Conservation (phyloP, 2,888 invertebrate genomes). For the Eurois occulta region DNA sequence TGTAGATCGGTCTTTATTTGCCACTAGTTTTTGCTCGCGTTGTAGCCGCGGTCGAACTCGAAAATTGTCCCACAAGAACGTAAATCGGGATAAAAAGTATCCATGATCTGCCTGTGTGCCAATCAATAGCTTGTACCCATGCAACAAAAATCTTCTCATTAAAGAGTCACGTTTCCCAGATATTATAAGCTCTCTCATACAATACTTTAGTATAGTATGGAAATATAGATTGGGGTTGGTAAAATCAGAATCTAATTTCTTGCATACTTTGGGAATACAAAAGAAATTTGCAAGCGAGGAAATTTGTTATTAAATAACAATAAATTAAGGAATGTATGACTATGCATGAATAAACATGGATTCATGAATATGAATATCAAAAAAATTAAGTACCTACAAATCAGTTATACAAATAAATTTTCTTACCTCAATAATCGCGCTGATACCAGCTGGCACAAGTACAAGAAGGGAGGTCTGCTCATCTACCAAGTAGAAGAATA, state of each 20-base stretch:
- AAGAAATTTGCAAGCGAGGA: background rate
- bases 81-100: background rate
- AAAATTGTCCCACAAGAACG: background rate
- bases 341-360: background rate
- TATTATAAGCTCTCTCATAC: background rate
- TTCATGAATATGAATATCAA: background rate
- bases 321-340: background rate
- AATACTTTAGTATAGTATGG: background rate
- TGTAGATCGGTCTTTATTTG: background rate
- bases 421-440: constrained; percentile 96
- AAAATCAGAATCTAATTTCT: background rate
- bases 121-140: no score
- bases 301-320: background rate
- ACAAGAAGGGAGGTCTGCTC: constrained; percentile 97
- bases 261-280: background rate
- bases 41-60: background rate
- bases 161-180: background rate
- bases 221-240: background rate
- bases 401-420: background rate
- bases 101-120: background rate
- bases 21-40: background rate
- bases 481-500: constrained; percentile 97
- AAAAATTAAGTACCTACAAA: background rate
- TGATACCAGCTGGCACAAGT: constrained; percentile 96
- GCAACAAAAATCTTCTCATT: background rate